A percentile compares a stretch with the other conserved stretches of the same genome.
Evolutionary conservation across 2,888 invertebrate genomes (phyloP).

Genomic region (Sceliomorpha sp.): DNA sequence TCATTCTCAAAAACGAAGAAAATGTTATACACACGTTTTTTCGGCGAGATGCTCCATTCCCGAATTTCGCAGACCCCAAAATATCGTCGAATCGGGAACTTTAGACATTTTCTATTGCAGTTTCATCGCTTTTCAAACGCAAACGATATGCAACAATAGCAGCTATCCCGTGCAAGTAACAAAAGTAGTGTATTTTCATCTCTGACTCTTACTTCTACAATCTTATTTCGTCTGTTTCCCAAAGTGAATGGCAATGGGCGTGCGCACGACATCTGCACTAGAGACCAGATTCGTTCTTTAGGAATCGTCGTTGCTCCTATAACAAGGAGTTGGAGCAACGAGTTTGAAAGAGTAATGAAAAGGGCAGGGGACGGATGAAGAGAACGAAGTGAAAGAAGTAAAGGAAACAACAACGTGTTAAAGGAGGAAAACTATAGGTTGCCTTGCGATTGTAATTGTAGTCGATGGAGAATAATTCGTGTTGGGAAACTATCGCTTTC

Average conservation of each 20-base stretch:
- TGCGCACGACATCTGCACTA: constrained; percentile 8
- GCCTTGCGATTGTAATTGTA: constrained; percentile 60
- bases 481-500: constrained; percentile 64
- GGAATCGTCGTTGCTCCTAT: constrained; percentile 25
- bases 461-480: constrained; percentile 69
- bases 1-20: too few relatives aligned
- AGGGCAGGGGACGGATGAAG: constrained; percentile 1
- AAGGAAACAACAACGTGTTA: too few relatives aligned
- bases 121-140: too few relatives aligned
- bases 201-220: constrained; percentile 4
- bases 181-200: constrained; percentile 39
- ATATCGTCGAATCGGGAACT: too few relatives aligned
- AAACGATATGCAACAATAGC: background rate
- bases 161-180: constrained; percentile 5
- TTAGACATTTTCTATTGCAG: too few relatives aligned
- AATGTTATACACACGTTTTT: too few relatives aligned
- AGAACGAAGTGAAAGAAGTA: too few relatives aligned
- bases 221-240: constrained; percentile 21
- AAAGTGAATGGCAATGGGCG: constrained; percentile 12
- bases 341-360: constrained; percentile 53
- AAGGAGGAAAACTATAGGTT: too few relatives aligned
- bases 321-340: constrained; percentile 63
- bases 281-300: constrained; percentile 52
- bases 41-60: too few relatives aligned
- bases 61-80: too few relatives aligned